Evolutionary conservation across 1,140 invertebrate species (phyloP), one percentile per base, ranked within the genome.

Genomic region (Daktulosphaira vitifoliae): DNA sequence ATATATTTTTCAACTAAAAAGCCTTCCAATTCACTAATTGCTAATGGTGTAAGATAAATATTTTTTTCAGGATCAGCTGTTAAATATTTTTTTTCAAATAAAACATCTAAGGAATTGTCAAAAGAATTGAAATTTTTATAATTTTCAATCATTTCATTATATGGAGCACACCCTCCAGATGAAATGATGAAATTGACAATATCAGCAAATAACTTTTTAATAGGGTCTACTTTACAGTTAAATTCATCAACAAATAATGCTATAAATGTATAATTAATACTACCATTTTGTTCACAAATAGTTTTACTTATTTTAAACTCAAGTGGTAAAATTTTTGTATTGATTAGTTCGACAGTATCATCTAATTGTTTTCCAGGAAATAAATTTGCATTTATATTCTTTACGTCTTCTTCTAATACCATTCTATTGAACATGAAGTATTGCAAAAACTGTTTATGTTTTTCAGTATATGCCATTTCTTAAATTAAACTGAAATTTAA

Each of bases 371-470:
- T 44, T 0, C 26, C 23, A 13, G 54, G 16, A 59, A 59, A 59
- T 5, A 46, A 3, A 20, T 18, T 13, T 2, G 13, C 2, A 29
- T 20, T 46, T 3, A 46, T 2, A 0, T 26, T 29, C 18, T 20
- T 46, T 8, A 38, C 54, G 13, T 25, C 9, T 2, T 13, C 15
- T 29, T 59, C 39, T 13, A 23, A 25, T 18, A 59, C 54, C 9
- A 29, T 59, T 46, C 54, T 59, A 7, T 44, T n/a, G 1, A 26
- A n/a, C 54, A 59, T 59, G 11, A 59, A 59, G 22, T 26, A 46
- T 18, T 59, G 54, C 5, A 59, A 59, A 7, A 59, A 59, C 26
- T 46, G 23, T 59, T 29, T 59, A 18, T 59, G 54, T 18, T 46
- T 29, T 42, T 59, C 2, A 13, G 23, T 25, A 23, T 59, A 59